Conservation (phyloP, 2,797 vertebrate genomes). For the Sebastes baramenuke region DNA sequence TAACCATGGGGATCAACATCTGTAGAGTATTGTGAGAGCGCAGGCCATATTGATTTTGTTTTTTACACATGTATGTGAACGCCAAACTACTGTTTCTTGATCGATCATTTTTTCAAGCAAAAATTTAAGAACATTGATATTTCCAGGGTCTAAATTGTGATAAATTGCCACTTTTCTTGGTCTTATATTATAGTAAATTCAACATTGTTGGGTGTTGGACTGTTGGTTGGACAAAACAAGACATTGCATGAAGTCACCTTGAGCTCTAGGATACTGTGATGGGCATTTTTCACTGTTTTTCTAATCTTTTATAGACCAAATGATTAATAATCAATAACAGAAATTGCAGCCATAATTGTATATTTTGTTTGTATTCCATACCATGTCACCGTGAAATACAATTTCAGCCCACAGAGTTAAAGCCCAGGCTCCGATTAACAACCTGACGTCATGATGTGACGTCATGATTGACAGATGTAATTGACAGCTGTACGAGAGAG, state of each 20-base stretch:
- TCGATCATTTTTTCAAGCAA: too few relatives aligned
- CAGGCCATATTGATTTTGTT: too few relatives aligned
- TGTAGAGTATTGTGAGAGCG: too few relatives aligned
- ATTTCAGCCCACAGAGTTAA: neutral
- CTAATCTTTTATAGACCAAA: neutral
- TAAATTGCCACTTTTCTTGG: neutral
- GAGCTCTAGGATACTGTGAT: neutral
- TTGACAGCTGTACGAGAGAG: too few relatives aligned
- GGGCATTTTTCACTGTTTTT: neutral
- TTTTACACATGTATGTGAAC: too few relatives aligned
- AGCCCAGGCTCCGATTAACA: neutral
- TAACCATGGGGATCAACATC: too few relatives aligned
- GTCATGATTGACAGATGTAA: too few relatives aligned
- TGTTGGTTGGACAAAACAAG: too few relatives aligned
- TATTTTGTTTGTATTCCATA: neutral
- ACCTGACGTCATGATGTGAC: neutral
- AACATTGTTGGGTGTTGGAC: neutral
- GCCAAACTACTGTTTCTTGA: too few relatives aligned
- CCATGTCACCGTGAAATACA: neutral
- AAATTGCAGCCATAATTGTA: neutral
- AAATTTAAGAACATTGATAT: neutral
- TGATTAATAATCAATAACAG: neutral
- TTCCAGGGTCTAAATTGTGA: neutral
- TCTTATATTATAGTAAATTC: neutral
- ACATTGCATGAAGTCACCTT: neutral